Base-by-base conservation (phyloP, 2,888 invertebrate genomes). In the Chalcis sispes region DNA sequence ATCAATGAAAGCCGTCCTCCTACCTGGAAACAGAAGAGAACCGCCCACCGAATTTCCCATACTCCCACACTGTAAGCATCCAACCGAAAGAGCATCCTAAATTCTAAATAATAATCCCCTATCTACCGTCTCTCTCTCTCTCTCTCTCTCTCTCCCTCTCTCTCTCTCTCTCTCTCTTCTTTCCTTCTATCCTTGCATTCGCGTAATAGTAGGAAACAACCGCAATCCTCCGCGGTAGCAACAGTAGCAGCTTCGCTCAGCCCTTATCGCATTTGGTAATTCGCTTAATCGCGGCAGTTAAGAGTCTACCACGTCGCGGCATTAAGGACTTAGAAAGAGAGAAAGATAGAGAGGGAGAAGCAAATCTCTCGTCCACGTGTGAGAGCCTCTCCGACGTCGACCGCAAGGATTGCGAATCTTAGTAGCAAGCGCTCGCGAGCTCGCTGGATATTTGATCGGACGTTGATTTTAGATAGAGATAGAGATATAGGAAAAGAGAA, bases 231-330 rank as follows among this genome's bases (percentile, higher is more conserved):
- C 18, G 29, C 52, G n/a, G n/a, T n/a, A n/a, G n/a, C n/a, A n/a
- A n/a, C n/a, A n/a, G n/a, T n/a, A n/a, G n/a, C n/a, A n/a, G n/a
- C n/a, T n/a, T n/a, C n/a, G n/a, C n/a, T n/a, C 48, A 3, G 50
- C 66, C 66, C 73, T 73, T 67, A 67, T 67, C 74, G 62, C 74
- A n/a, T 74, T 56, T 59, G 72, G 76, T 67, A 62, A 72, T 72
- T 66, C 76, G 66, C 66, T 61, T 72, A 76, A 72, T 76, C 76
- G 72, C 48, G 10, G 70, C 29, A 75, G 75, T 75, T 69, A 62
- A 75, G 74, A 74, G 62, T 69, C 69, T 46, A n/a, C n/a, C n/a
- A n/a, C n/a, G 56, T n/a, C 20, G 20, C 23, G 64, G 64, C 64
- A 75, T 75, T 75, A 70, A 75, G 75, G 70, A 50, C 54, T 64